Percentiles rank a stretch among this genome's conserved stretches.
Conservation (phyloP, 2,888 invertebrate genomes). For the Thyatira batis region DNA sequence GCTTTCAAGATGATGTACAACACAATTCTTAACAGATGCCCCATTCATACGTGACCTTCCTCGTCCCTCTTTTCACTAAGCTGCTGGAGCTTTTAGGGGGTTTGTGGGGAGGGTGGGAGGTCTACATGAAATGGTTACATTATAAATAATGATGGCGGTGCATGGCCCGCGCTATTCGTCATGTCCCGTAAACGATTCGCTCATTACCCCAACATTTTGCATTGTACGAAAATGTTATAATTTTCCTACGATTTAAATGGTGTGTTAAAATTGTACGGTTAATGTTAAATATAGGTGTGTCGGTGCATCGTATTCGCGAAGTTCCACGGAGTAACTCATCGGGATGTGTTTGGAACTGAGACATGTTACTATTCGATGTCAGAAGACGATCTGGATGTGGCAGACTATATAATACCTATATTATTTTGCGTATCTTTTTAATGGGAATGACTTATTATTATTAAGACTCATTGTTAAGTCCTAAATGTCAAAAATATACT, state of each 20-base stretch:
- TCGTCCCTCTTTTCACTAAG: conserved; percentile 7
- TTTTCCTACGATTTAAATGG: background rate
- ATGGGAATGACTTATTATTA: too few species aligned
- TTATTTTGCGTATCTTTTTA: too few species aligned
- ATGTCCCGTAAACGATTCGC: conserved; percentile 64
- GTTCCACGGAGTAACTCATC: conserved; percentile 44
- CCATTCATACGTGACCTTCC: conserved; percentile 41
- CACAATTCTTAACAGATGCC: conserved; percentile 55
- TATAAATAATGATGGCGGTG: conserved; percentile 65
- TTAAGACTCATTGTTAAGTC: too few species aligned
- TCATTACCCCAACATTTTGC: conserved; percentile 46
- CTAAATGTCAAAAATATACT: too few species aligned
- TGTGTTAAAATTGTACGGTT: background rate
- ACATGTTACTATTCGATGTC: conserved; percentile 23
- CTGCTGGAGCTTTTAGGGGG: conserved; percentile 1
- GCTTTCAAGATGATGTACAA: conserved; percentile 60
- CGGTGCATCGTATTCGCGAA: conserved; percentile 14
- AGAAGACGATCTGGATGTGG: conserved; percentile 5
- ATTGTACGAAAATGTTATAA: background rate
- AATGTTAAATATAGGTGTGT: background rate
- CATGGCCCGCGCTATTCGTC: conserved; percentile 58
- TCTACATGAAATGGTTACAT: conserved; percentile 47
- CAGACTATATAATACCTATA: background rate
- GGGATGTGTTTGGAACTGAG: conserved; percentile 34
- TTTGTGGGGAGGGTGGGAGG: conserved; percentile 20